Base-by-base conservation (phyloP, 2,888 invertebrate genomes). In the Andrena haemorrhoa region DNA sequence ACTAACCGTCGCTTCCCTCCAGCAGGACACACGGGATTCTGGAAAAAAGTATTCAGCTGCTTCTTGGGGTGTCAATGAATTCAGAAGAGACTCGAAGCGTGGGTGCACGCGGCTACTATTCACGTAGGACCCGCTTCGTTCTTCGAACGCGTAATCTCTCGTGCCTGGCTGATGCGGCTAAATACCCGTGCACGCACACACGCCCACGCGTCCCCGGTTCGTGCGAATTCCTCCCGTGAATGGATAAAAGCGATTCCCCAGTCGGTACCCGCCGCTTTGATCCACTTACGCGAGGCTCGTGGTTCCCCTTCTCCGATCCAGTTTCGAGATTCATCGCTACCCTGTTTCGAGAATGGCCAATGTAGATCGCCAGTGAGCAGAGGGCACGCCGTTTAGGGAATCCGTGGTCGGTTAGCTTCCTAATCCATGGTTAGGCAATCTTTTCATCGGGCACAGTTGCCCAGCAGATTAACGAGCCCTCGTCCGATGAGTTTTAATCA, bases 221-320 rank as follows among this genome's bases (percentile, higher is more conserved):
- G 68, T 56, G 75, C 73, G 56, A 72, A 75, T 75, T 73, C 69
- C 74, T 35, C 49, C 66, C 26, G 71, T 64, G 81, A 73, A 80
- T 58, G 71, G 78, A 85, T 85, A 72, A 82, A 85, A 78, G 78
- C 85, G 78, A 78, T 78, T 75, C 68, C 51, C 83, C 64, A 60
- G 69, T n/a, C 47, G 60, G 16, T 35, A 60, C 29, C 47, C 51
- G 47, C 26, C 72, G 81, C 74, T 85, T 77, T 83, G 77, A 88
- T 86, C 82, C 77, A 82, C 78, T 82, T 72, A 77, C 51, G 63
- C 16, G 69, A 33, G 60, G 58, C 8, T 6, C 33, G 61, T 58
- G 16, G 16, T 23, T 26, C 68, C 58, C 33, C 41, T 20, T 41
- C 35, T 16, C n/a, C n/a, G 49, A 61, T 70, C 60, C 70, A 63